A percentile compares a stretch with the other conserved stretches of the same genome.
Evolutionary conservation across 2,888 invertebrate genomes (phyloP).

Genomic region (Pachycephus smyrnensis): DNA sequence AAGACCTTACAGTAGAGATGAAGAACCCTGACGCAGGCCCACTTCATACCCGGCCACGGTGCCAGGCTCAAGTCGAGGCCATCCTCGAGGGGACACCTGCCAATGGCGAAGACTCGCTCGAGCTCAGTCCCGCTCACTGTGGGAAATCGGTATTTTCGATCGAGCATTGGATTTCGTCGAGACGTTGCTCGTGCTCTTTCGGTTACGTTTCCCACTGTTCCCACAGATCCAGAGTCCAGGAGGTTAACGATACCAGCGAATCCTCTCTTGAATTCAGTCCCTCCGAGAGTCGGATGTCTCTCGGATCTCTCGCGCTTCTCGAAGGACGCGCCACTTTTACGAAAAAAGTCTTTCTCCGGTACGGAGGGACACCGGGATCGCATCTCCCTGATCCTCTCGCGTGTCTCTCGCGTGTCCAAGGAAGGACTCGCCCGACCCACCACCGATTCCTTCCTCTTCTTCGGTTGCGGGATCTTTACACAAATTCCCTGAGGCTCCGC

Average conservation of each 20-base stretch:
- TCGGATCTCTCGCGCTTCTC: slow-evolving; percentile 61
- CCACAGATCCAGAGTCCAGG: slow-evolving; percentile 12
- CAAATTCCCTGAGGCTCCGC: slow-evolving; percentile 59
- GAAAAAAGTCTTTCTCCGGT: slow-evolving; percentile 60
- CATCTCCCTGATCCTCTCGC: slow-evolving; percentile 27
- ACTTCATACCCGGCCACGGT: slow-evolving; percentile 86
- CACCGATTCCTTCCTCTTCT: slow-evolving; percentile 46
- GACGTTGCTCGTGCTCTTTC: slow-evolving; percentile 28
- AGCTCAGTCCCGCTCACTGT: slow-evolving; percentile 61
- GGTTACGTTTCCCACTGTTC: too few species aligned
- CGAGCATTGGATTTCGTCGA: slow-evolving; percentile 56
- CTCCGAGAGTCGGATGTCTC: slow-evolving; percentile 58
- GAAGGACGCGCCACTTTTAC: slow-evolving; percentile 52
- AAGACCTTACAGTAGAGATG: slow-evolving; percentile 91
- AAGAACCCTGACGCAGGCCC: slow-evolving; percentile 85
- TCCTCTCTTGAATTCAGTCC: slow-evolving; percentile 55
- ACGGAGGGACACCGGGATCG: slow-evolving; percentile 57
- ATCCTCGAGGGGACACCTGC: slow-evolving; percentile 66
- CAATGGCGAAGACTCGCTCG: slow-evolving; percentile 54
- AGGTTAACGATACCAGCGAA: slow-evolving; percentile 25
- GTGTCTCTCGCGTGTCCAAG: slow-evolving; percentile 8
- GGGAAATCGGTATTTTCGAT: slow-evolving; percentile 56
- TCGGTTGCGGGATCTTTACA: slow-evolving; percentile 60
- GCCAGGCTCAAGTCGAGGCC: slow-evolving; percentile 69
- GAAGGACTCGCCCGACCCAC: slow-evolving; percentile 41